A percentile compares a stretch with the other conserved stretches of the same genome.
phyloP scores from a whole-genome alignment of 2,888 invertebrate species.

The Herminia tarsipennalis region DNA sequence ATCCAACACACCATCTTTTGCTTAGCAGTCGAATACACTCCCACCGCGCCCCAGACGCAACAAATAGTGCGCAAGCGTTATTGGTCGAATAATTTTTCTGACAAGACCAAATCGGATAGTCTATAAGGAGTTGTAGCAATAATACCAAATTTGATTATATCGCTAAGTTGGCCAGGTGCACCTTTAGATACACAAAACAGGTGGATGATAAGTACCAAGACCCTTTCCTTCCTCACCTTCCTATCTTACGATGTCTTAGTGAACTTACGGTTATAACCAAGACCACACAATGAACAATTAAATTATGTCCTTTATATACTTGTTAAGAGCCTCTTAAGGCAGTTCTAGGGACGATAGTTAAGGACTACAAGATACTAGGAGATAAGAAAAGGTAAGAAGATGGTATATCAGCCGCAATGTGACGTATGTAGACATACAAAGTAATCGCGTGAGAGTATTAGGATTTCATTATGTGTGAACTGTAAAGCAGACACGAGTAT shows the following conservation, averaged over 20 bases:
- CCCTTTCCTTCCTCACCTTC: slow-evolving; percentile 8
- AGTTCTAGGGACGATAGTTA: slow-evolving; percentile 16
- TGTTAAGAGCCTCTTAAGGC: slow-evolving; percentile 14
- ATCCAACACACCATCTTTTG: too few species aligned
- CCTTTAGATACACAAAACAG: too few species aligned
- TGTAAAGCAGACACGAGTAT: slow-evolving; percentile 17
- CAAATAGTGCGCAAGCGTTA: too few species aligned
- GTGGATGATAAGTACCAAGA: slow-evolving; percentile 7
- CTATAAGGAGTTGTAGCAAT: too few species aligned
- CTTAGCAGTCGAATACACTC: too few species aligned
- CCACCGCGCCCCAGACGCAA: too few species aligned
- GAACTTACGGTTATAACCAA: slow-evolving; percentile 8
- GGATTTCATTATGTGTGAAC: slow-evolving; percentile 9
- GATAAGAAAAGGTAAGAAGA: slow-evolving; percentile 10
- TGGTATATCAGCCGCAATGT: slow-evolving; percentile 16
- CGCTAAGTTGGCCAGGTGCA: too few species aligned
- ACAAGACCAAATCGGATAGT: too few species aligned
- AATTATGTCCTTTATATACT: slow-evolving; percentile 20
- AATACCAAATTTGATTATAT: too few species aligned
- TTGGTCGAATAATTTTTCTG: too few species aligned
- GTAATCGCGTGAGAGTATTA: slow-evolving; percentile 27
- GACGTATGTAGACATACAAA: slow-evolving; percentile 22
- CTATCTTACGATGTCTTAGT: slow-evolving; percentile 7
- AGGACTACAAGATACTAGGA: slow-evolving; percentile 9
- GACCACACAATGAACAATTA: slow-evolving; percentile 19